These are phyloP conservation scores for Sisyra terminalis DNA, from an alignment of 2,888 invertebrate species.

Conservation along the genomic window DNA sequence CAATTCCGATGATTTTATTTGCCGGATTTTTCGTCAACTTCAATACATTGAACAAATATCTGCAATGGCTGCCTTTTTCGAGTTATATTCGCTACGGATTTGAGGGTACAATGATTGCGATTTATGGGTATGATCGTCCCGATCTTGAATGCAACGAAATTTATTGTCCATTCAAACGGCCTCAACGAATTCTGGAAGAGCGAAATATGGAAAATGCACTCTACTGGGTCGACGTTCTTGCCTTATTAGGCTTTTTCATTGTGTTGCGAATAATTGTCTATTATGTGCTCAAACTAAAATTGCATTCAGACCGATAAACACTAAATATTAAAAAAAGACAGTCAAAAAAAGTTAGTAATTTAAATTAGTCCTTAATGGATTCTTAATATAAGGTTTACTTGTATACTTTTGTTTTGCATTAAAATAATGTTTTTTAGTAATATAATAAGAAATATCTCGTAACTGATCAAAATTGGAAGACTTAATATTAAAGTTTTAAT, in stretches of 20 bases:
- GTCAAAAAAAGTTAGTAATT: too few species aligned
- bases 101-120: conserved; percentile 80
- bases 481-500: too few species aligned
- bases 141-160: conserved; percentile 66
- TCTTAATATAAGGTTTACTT: too few species aligned
- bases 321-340: too few species aligned
- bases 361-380: too few species aligned
- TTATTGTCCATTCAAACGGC: conserved; percentile 71
- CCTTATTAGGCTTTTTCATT: conserved; percentile 65
- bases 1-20: conserved; percentile 82
- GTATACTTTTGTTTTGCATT: too few species aligned
- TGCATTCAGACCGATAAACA: conserved; percentile 31
- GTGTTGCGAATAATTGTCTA: conserved; percentile 63
- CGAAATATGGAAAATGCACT: conserved; percentile 63
- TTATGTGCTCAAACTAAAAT: conserved; percentile 67
- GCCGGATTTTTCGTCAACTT: conserved; percentile 91
- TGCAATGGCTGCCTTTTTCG: conserved; percentile 78
- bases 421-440: too few species aligned
- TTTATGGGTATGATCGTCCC: conserved; percentile 76
- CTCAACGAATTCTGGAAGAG: conserved; percentile 67
- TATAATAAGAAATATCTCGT: too few species aligned
- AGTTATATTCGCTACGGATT: conserved; percentile 87
- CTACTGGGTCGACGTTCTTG: conserved; percentile 71
- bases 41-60: conserved; percentile 74
- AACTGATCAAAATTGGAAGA: too few species aligned